phyloP scores from a whole-genome alignment of 1,140 invertebrate genomes.

The Saccostrea glomerata region DNA sequence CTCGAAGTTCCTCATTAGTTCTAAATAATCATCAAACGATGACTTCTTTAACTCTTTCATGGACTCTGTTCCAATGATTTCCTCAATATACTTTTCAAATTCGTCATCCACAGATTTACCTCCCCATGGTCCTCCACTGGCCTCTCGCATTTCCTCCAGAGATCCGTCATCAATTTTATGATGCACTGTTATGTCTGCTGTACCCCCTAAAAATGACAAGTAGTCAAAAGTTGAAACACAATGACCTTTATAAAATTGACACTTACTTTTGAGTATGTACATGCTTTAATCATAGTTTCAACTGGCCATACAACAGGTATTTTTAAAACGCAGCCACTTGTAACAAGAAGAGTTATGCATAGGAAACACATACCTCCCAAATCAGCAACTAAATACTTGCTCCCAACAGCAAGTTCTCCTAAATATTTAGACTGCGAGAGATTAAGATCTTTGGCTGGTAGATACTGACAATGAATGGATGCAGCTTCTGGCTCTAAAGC shows the following conservation, averaged over 20 bases:
- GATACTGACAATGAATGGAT: constrained; percentile 44
- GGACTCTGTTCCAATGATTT: constrained; percentile 44
- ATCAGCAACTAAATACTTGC: constrained; percentile 49
- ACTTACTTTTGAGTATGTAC: no score
- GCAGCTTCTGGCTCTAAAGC: constrained; percentile 50
- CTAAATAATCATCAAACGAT: constrained; percentile 50
- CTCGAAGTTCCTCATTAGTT: constrained; percentile 52
- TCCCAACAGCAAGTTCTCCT: background rate
- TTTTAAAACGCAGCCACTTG: no score
- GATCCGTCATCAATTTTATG: constrained; percentile 37
- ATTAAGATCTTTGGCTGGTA: constrained; percentile 10
- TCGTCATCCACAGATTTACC: constrained; percentile 55
- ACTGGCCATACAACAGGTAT: no score
- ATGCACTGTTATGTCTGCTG: constrained; percentile 59
- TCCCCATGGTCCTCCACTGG: constrained; percentile 59
- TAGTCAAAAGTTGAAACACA: background rate
- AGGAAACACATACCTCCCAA: constrained; percentile 41
- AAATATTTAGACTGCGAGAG: background rate
- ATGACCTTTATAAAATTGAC: no score
- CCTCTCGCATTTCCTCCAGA: constrained; percentile 51
- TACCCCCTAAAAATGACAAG: constrained; percentile 52
- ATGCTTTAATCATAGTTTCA: no score
- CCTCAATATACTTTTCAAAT: constrained; percentile 48
- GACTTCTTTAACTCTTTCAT: constrained; percentile 42
- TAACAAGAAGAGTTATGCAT: no score